These are phyloP conservation scores for Zaprionus nigranus DNA, from an alignment of 1,140 invertebrate genomes.

Conservation along the genomic window DNA sequence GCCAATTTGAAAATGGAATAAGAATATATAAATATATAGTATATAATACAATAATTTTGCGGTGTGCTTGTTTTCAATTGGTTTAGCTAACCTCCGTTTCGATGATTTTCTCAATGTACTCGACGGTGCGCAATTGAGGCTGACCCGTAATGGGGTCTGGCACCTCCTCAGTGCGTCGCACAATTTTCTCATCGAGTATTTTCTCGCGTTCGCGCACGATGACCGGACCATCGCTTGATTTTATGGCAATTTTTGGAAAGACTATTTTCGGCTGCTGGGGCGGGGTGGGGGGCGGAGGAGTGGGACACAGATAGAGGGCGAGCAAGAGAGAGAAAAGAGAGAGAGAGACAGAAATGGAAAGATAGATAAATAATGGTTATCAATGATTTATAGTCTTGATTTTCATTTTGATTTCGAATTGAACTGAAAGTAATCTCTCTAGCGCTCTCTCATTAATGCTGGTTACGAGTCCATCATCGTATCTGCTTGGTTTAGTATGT, in stretches of 20 bases:
- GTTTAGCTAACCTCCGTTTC: constrained; percentile 93
- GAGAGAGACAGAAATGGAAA: constrained; percentile 13
- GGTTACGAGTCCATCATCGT: neutral
- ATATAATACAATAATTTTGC: constrained; percentile 51
- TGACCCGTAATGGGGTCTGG: constrained; percentile 93
- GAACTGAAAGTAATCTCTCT: neutral
- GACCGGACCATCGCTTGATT: constrained; percentile 91
- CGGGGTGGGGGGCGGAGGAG: neutral
- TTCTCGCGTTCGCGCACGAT: constrained; percentile 94
- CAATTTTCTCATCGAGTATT: constrained; percentile 94
- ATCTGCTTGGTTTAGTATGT: constrained; percentile 41
- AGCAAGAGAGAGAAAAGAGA: constrained; percentile 19
- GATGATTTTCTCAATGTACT: constrained; percentile 97
- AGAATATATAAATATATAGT: neutral
- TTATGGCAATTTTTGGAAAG: constrained; percentile 93
- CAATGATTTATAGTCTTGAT: neutral
- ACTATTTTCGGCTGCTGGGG: constrained; percentile 77
- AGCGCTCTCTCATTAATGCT: constrained; percentile 9
- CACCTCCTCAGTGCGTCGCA: constrained; percentile 94
- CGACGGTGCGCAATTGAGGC: constrained; percentile 93
- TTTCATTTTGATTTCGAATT: neutral
- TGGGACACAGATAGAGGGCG: constrained; percentile 20
- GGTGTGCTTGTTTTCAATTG: constrained; percentile 11
- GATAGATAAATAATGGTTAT: constrained; percentile 5
- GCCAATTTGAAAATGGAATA: constrained; percentile 49